A percentile compares a stretch with the other conserved stretches of the same genome.
Evolutionary conservation across 1,140 invertebrate genomes (phyloP).

Genomic region (Ceratina australensis): DNA sequence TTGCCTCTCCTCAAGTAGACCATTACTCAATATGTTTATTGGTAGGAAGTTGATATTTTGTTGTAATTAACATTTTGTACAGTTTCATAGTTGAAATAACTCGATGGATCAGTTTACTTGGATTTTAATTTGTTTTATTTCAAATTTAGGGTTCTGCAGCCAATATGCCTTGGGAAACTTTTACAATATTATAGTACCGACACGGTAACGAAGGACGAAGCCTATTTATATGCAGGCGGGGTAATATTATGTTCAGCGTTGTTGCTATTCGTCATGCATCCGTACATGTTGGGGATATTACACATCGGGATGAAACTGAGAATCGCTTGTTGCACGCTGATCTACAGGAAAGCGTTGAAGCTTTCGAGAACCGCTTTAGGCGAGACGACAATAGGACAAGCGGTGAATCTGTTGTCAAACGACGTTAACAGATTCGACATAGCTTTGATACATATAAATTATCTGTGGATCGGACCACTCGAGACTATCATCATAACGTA

Average conservation of each 20-base stretch:
- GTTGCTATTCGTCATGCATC: constrained; percentile 87
- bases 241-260: constrained; percentile 84
- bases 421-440: constrained; percentile 88
- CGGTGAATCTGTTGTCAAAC: constrained; percentile 93
- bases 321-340: constrained; percentile 88
- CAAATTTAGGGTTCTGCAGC: constrained; percentile 83
- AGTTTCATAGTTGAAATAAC: too few relatives aligned
- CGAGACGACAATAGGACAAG: constrained; percentile 89
- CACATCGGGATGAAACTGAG: constrained; percentile 88
- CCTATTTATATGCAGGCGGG: constrained; percentile 85
- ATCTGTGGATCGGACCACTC: constrained; percentile 87
- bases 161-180: constrained; percentile 85
- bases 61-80: not conserved
- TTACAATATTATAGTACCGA: constrained; percentile 75
- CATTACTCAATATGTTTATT: not conserved
- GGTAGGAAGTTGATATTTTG: not conserved
- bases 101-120: too few relatives aligned
- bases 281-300: constrained; percentile 87
- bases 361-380: constrained; percentile 85
- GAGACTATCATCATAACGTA: constrained; percentile 87
- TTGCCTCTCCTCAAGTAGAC: not conserved
- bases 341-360: constrained; percentile 88
- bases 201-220: constrained; percentile 79
- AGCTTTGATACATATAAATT: constrained; percentile 84
- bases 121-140: not conserved